Evolutionary conservation across 2,888 invertebrate genomes (phyloP), one percentile per base, ranked within the genome.

Genomic region (Dysmachus trigonus): DNA sequence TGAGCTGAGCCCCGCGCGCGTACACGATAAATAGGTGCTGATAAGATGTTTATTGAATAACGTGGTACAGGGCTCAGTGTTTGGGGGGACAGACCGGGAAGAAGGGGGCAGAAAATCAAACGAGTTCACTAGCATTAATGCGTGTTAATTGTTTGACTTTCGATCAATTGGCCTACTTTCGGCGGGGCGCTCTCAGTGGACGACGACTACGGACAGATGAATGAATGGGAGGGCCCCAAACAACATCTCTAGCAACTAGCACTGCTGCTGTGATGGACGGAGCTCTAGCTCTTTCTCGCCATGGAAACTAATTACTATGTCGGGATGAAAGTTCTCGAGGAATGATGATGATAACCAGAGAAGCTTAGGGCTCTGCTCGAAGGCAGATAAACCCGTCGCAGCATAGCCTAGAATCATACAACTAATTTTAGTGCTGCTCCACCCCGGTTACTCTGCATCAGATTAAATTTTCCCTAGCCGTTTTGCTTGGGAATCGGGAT

Each of bases 91-190:
- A n/a, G 30, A 31, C 30, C 33, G 33, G 18, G 73, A 27, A 18
- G 22, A 10, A 22, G 22, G 15, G 31, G 33, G 62, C 13, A 33
- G 30, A n/a, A 81, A 81, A 81, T 81, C 81, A 81, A 81, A 33
- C 62, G 53, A 53, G 81, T 53, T 81, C 53, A 81, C 53, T 81
- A 81, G 81, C 81, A 81, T 81, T 81, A 53, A 81, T 81, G 53
- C 53, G 53, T 81, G 53, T 81, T 81, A 53, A 81, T 81, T 81
- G 81, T 62, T 81, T 62, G 81, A 81, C 81, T 81, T 81, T 81
- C 53, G 53, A 81, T 81, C 81, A 81, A 81, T 53, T 81, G 81
- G 81, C 81, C 81, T 81, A 81, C 33, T 53, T 81, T 81, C 31
- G 77, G 47, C n/a, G 73, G 30, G 73, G 73, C 30, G 10, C 33